Evolutionary conservation across 2,888 invertebrate genomes (phyloP).

Genomic region (Spisula solida): DNA sequence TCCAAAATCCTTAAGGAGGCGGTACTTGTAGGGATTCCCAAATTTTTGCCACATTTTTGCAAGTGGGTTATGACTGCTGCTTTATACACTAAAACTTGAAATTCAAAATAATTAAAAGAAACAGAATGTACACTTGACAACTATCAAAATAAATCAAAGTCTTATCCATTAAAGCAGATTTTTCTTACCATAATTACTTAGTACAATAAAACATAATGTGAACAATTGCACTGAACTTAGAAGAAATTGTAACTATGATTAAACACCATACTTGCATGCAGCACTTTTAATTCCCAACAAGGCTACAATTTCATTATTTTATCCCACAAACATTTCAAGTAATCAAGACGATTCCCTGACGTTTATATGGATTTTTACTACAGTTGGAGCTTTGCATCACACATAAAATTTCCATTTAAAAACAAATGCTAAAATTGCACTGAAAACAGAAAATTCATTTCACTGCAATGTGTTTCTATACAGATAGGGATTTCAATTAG

Average conservation of each 20-base stretch:
- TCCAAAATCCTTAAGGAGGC: too few species aligned
- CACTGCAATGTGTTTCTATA: background rate
- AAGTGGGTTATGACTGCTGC: too few species aligned
- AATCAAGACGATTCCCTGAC: background rate
- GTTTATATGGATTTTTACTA: slow-evolving; percentile 12
- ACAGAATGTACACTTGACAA: too few species aligned
- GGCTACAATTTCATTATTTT: slow-evolving; percentile 3
- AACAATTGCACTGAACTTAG: background rate
- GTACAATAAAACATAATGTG: background rate
- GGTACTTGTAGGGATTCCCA: too few species aligned
- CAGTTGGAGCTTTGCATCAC: background rate
- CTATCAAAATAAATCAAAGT: too few species aligned
- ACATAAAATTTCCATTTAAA: slow-evolving; percentile 16
- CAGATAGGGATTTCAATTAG: slow-evolving; percentile 1
- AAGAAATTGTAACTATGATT: background rate
- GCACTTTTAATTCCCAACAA: background rate
- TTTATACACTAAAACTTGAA: too few species aligned
- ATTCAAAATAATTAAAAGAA: too few species aligned
- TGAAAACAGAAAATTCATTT: background rate
- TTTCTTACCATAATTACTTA: background rate
- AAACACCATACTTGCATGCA: background rate
- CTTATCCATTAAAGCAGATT: too few species aligned
- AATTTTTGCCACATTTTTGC: too few species aligned
- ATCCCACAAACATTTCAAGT: background rate
- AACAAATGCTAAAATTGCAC: background rate